These are phyloP conservation scores for Cephalopholis sonnerati DNA, from an alignment of 2,113 vertebrate genomes.

Conservation along the genomic window DNA sequence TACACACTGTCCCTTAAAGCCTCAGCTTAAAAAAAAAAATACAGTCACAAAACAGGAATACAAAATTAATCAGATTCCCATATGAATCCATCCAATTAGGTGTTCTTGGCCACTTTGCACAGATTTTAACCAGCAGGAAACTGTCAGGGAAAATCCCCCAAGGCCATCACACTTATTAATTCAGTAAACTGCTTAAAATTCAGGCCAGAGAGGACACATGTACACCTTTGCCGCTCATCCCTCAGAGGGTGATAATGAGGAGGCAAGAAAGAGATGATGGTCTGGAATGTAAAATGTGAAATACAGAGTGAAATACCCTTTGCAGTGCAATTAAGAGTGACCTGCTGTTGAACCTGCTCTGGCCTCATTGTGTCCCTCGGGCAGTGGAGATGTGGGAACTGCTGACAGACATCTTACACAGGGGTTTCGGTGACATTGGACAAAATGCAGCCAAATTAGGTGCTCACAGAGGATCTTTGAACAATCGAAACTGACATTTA, in stretches of 20 bases:
- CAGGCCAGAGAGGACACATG: constrained; percentile 43
- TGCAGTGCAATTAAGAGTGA: constrained; percentile 54
- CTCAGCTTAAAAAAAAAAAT: not conserved
- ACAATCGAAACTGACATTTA: constrained; percentile 22
- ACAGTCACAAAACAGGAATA: not conserved
- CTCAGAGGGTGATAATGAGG: constrained; percentile 38
- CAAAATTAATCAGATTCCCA: not conserved
- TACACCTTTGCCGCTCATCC: constrained; percentile 1
- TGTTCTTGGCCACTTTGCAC: not conserved
- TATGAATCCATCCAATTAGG: too few species aligned
- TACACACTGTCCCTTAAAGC: too few species aligned
- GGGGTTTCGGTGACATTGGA: constrained; percentile 23
- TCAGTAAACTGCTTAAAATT: constrained; percentile 63
- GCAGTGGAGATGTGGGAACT: constrained; percentile 6
- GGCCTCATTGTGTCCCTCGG: constrained; percentile 50
- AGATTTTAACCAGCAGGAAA: constrained; percentile 25
- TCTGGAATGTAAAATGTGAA: constrained; percentile 49
- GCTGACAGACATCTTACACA: constrained; percentile 28
- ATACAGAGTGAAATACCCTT: constrained; percentile 29
- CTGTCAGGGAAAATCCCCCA: not conserved
- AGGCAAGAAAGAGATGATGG: constrained; percentile 19
- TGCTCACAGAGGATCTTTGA: not conserved
- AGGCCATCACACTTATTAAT: constrained; percentile 28
- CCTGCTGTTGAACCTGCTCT: constrained; percentile 50
- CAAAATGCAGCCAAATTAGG: constrained; percentile 13